Evolutionary conservation across 2,888 invertebrate species (phyloP).

Genomic region (Polylopha cassiicola): DNA sequence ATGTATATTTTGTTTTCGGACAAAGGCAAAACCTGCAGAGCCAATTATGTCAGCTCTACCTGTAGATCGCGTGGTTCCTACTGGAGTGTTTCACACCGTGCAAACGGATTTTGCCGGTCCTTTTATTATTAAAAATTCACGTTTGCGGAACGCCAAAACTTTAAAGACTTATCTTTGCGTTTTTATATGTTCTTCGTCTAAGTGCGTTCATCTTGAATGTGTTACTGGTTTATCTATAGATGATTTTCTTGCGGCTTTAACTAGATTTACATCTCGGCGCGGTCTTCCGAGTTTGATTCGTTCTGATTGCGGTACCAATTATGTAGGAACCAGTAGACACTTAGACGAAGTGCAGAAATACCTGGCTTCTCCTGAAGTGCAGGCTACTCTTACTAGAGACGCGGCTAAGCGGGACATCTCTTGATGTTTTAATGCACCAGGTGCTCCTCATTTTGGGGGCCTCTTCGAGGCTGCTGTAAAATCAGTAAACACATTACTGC

Average conservation of each 20-base stretch:
- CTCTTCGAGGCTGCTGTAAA: slow-evolving; percentile 9
- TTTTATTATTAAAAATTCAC: neutral
- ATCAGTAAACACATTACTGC: slow-evolving; percentile 2
- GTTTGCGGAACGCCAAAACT: neutral
- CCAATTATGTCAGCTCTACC: slow-evolving; percentile 3
- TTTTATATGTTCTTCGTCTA: slow-evolving; percentile 4
- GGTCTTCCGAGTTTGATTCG: slow-evolving; percentile 2
- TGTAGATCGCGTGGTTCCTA: slow-evolving; percentile 1
- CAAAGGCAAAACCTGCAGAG: neutral
- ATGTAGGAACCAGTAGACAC: neutral
- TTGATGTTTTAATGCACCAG: slow-evolving; percentile 4
- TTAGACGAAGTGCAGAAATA: slow-evolving; percentile 1
- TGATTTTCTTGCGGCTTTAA: neutral
- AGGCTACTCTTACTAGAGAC: neutral
- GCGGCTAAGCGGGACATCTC: neutral
- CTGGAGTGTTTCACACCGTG: slow-evolving; percentile 8
- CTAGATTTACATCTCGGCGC: neutral
- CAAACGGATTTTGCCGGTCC: slow-evolving; percentile 9
- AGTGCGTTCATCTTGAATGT: slow-evolving; percentile 1
- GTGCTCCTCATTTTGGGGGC: slow-evolving; percentile 7
- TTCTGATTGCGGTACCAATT: slow-evolving; percentile 1
- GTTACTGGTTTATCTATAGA: neutral
- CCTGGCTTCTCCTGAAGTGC: slow-evolving; percentile 1
- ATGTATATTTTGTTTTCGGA: neutral
- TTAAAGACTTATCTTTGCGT: slow-evolving; percentile 4